Evolutionary conservation across 1,140 invertebrate species (phyloP), one percentile per base, ranked within the genome.

Genomic region (Drosophila prosaltans): DNA sequence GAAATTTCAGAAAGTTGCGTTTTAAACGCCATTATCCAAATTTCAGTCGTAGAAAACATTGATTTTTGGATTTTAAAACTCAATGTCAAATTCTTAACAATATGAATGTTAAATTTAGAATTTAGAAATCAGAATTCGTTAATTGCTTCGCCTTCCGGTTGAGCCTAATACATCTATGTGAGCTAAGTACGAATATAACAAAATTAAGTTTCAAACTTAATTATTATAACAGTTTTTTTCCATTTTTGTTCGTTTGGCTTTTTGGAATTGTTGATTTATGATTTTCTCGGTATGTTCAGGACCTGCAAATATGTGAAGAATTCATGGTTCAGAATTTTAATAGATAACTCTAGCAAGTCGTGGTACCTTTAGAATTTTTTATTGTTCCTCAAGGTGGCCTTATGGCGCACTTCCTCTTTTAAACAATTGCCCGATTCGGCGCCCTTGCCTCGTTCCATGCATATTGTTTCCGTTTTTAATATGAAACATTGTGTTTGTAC

Each of bases 401-500:
- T 95, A 74, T 97, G 96, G 66, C 94, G 94, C 79, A 94, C 94
- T 40, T 94, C 94, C 66, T 94, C 93, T 67, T 94, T 94, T 10
- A 95, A 91, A 85, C 98, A 98, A 5, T 60, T 64, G 4, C 69
- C 59, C 64, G 96, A 96, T 1, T 97, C 97, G 76, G 95, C 96
- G 1, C 97, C 97, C 95, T 96, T 97, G 2, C 95, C 95, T 8
- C 95, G 93, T 78, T 96, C 94, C 10, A 93, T 93, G 92, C 98
- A 98, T 1, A 95, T 93, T 71, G 95, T 95, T 70, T 96, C 95
- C 1, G 94, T 94, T 81, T 97, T 97, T 10, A 99, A 92, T 1
- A 97, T 94, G 92, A 99, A 99, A 90, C 98, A 99, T 83, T 98
- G 97, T 0, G 96, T 98, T 89, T 98, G 97, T 2, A 98, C 95